phyloP scores from a whole-genome alignment of 2,888 invertebrate species.

The Kryphioiulus occultus region DNA sequence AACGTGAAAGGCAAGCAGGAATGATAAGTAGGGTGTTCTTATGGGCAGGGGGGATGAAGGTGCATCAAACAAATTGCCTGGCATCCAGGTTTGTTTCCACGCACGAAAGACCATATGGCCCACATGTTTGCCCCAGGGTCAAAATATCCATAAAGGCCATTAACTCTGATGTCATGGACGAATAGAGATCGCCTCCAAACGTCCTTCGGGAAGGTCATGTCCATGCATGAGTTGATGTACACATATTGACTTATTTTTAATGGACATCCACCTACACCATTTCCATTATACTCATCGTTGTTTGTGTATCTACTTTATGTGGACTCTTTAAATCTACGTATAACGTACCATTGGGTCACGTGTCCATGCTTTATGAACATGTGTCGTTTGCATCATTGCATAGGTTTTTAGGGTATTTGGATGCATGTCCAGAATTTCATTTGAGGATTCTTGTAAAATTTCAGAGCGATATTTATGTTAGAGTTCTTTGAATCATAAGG shows the following conservation, averaged over 20 bases:
- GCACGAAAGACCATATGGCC: background rate
- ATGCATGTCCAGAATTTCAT: no score
- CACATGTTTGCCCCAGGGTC: slow-evolving; percentile 28
- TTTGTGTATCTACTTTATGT: background rate
- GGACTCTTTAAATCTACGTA: background rate
- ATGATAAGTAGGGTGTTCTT: background rate
- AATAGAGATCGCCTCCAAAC: background rate
- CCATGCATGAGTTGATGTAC: background rate
- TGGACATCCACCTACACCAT: background rate
- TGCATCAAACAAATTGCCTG: slow-evolving; percentile 1
- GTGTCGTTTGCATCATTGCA: no score
- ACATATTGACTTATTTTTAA: background rate
- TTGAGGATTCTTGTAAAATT: no score
- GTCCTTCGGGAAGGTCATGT: background rate
- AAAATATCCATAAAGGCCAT: slow-evolving; percentile 6
- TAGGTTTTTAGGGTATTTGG: no score
- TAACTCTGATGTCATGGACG: slow-evolving; percentile 27
- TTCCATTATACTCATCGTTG: background rate
- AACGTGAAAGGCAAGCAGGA: slow-evolving; percentile 19
- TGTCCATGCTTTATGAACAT: no score
- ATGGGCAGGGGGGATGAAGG: background rate
- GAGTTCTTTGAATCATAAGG: no score
- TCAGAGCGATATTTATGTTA: no score
- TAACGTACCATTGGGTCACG: background rate
- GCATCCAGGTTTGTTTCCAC: background rate